Evolutionary conservation across 2,797 vertebrate genomes (phyloP).

Genomic region (Acrossocheilus fasciatus): DNA sequence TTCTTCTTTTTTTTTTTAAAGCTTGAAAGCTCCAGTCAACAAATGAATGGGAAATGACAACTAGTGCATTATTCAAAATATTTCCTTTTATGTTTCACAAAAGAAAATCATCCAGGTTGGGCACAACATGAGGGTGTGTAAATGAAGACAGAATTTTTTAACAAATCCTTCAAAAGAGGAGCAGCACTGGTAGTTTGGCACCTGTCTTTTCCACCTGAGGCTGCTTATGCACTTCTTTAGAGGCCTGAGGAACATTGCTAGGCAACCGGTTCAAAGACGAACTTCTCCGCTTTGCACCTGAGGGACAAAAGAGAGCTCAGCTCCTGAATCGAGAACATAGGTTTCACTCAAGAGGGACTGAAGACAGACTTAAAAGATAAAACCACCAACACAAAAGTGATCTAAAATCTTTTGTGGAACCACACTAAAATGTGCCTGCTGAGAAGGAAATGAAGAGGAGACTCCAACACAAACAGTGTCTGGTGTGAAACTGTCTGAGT

Average conservation of each 20-base stretch:
- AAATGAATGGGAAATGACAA: not conserved
- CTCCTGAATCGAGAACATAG: conserved; percentile 64
- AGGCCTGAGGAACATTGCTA: conserved; percentile 84
- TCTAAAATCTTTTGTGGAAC: not conserved
- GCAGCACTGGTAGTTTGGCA: conserved; percentile 72
- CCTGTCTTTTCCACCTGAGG: conserved; percentile 87
- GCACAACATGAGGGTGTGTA: not conserved
- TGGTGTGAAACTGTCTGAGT: conserved; percentile 43
- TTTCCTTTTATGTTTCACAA: not conserved
- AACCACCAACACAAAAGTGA: not conserved
- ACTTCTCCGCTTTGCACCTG: conserved; percentile 87
- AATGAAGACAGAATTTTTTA: not conserved
- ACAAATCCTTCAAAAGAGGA: conserved; percentile 9
- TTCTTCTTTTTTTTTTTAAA: not conserved
- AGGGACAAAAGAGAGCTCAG: conserved; percentile 80
- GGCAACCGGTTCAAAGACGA: conserved; percentile 90
- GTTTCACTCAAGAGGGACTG: conserved; percentile 18
- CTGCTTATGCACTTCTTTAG: conserved; percentile 84
- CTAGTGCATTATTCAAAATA: not conserved
- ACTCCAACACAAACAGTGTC: conserved; percentile 56
- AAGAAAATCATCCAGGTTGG: not conserved
- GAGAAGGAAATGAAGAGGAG: conserved; percentile 51
- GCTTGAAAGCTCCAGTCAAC: not conserved
- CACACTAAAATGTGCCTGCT: conserved; percentile 8
- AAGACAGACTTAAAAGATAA: conserved; percentile 12